These are phyloP conservation scores for Microcebus ravelobensis DNA, from an alignment of 2,113 vertebrate species.

Conservation along the genomic window DNA sequence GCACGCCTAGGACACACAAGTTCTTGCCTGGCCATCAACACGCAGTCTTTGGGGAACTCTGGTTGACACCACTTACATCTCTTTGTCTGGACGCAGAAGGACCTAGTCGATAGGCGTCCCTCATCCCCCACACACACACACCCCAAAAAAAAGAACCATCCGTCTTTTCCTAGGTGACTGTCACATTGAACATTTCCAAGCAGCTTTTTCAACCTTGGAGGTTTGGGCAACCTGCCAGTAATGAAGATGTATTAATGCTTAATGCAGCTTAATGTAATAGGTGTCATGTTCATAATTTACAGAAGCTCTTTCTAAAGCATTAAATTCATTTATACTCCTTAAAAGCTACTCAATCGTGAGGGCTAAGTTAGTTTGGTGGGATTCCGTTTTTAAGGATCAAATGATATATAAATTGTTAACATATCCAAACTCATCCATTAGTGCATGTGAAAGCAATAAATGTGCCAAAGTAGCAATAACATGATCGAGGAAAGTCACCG, in stretches of 20 bases:
- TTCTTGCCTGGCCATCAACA: conserved; percentile 10
- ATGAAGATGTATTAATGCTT: conserved; percentile 99
- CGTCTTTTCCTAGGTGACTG: conserved; percentile 85
- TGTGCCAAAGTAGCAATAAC: conserved; percentile 92
- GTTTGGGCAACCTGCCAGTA: conserved; percentile 97
- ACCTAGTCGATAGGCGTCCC: conserved; percentile 57
- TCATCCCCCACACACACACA: background rate
- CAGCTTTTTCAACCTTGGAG: conserved; percentile 99
- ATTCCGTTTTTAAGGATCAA: conserved; percentile 94
- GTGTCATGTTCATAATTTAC: conserved; percentile 99
- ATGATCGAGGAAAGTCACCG: conserved; percentile 89
- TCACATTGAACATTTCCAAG: conserved; percentile 83
- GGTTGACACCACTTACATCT: conserved; percentile 43
- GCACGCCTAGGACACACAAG: conserved; percentile 42
- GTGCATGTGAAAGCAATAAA: conserved; percentile 95
- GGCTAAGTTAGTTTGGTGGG: conserved; percentile 93
- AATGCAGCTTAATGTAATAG: conserved; percentile 99
- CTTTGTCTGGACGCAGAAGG: conserved; percentile 22
- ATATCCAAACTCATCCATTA: conserved; percentile 99
- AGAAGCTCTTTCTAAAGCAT: conserved; percentile 99
- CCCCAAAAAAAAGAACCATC: conserved; percentile 71
- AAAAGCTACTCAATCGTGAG: conserved; percentile 99
- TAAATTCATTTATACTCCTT: conserved; percentile 99
- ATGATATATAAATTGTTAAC: conserved; percentile 99
- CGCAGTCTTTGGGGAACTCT: conserved; percentile 56